Percentiles rank a stretch among this genome's conserved stretches.
phyloP scores from a whole-genome alignment of 2,113 vertebrate species.

The Dicentrarchus labrax region DNA sequence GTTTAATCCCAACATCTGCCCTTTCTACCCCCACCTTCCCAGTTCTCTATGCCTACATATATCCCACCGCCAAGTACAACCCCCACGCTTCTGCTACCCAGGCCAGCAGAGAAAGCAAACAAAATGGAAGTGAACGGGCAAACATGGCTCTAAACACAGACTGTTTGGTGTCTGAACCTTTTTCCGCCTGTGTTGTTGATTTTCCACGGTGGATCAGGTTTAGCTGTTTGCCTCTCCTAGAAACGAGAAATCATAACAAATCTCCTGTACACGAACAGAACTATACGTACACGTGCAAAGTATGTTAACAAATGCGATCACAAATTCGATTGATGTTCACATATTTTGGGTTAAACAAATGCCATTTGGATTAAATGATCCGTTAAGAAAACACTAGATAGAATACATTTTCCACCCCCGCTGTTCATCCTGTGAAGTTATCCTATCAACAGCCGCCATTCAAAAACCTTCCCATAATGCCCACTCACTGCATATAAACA shows the following conservation, averaged over 20 bases:
- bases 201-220: slow-evolving; percentile 64
- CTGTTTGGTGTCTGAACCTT: slow-evolving; percentile 67
- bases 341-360: slow-evolving; percentile 47
- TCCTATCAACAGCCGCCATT: slow-evolving; percentile 7
- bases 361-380: slow-evolving; percentile 51
- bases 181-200: slow-evolving; percentile 55
- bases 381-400: slow-evolving; percentile 27
- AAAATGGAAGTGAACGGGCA: slow-evolving; percentile 48
- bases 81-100: slow-evolving; percentile 37
- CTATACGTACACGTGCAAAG: slow-evolving; percentile 35
- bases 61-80: slow-evolving; percentile 37
- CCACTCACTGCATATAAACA: slow-evolving; percentile 55
- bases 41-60: slow-evolving; percentile 21
- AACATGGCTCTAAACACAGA: slow-evolving; percentile 59
- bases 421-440: slow-evolving; percentile 35
- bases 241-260: slow-evolving; percentile 58
- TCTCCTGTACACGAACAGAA: slow-evolving; percentile 17
- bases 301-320: slow-evolving; percentile 22
- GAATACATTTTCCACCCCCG: slow-evolving; percentile 14
- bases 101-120: slow-evolving; percentile 55
- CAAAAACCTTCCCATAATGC: slow-evolving; percentile 47
- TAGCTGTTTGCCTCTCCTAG: slow-evolving; percentile 36
- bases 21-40: slow-evolving; percentile 43
- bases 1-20: slow-evolving; percentile 64
- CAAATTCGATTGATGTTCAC: slow-evolving; percentile 4